Conservation (phyloP, 2,797 vertebrate genomes). For the Harpagifer antarcticus region DNA sequence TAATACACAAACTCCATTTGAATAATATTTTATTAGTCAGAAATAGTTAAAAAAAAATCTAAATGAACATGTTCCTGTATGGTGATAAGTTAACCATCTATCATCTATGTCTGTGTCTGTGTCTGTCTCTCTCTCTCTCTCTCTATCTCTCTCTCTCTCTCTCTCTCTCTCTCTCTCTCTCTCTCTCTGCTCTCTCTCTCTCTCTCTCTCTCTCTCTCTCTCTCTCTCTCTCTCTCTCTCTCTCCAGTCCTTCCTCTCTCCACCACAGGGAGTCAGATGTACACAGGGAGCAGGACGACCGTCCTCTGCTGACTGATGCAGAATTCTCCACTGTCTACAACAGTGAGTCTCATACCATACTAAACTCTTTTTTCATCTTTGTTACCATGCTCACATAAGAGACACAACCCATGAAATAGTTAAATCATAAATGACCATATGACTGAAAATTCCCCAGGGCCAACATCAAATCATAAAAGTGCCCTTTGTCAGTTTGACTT, state of each 20-base stretch:
- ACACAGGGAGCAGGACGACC: constrained; percentile 28
- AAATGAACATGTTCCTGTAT: not conserved
- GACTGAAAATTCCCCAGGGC: not conserved
- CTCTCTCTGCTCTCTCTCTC: no score
- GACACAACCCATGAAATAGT: not conserved
- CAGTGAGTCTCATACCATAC: constrained; percentile 60
- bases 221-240: no score
- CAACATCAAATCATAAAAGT: not conserved
- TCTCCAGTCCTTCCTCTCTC: constrained; percentile 68
- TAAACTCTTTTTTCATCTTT: not conserved
- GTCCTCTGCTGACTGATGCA: constrained; percentile 9
- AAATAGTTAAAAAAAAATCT: not conserved
- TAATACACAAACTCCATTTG: not conserved
- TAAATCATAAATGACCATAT: not conserved
- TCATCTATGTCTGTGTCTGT: not conserved
- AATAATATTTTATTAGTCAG: not conserved
- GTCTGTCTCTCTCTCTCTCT: not conserved
- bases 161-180: no score
- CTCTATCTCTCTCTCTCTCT: no score
- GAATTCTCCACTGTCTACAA: constrained; percentile 45
- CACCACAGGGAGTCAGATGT: constrained; percentile 56
- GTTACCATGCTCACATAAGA: not conserved
- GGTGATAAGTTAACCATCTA: not conserved
- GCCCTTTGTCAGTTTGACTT: not conserved
- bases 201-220: no score